Base-by-base conservation (phyloP, 2,888 invertebrate species). In the Prosopocoilus inquinatus region DNA sequence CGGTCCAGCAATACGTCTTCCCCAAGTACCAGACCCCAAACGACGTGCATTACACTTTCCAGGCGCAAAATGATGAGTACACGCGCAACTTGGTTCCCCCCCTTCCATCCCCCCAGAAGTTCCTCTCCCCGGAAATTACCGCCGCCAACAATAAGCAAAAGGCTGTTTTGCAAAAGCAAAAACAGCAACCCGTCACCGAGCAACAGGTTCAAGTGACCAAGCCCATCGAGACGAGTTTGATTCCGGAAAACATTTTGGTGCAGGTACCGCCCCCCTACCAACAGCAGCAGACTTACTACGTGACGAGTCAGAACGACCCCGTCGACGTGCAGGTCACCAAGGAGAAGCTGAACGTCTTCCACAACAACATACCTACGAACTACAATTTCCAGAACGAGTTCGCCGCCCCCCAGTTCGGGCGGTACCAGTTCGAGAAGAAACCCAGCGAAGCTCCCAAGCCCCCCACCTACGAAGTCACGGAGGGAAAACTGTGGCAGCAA, bases 61-160 rank as follows among this genome's bases (percentile, higher is more conserved):
- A 66, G 47, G 62, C 62, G 12, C 70, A 71, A 55, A 73, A 71
- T 36, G 75, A 77, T 46, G 77, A 77, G 9, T 78, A 69, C 51
- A 81, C 70, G 63, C 77, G 66, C 75, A 82, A 73, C 70, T 75
- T 71, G 65, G 79, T 66, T 69, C 83, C 64, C 7, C 80, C 83
- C 1, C 83, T 81, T 9, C 75, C 73, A 49, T 74, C 77, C 1
- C n/a, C n/a, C n/a, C n/a, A n/a, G n/a, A n/a, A n/a, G n/a, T n/a
- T n/a, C n/a, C n/a, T n/a, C n/a, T n/a, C n/a, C n/a, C n/a, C 79
- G 80, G 66, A 71, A 60, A 15, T 41, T 13, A 16, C 44, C 49
- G 35, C 60, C 50, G 48, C 61, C 55, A 52, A 50, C 41, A 53
- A 63, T 55, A 57, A 62, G 58, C 57, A 64, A 47, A 55, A 64